These are phyloP conservation scores for Taphrorychus bicolor DNA, from an alignment of 2,888 invertebrate species.

Conservation along the genomic window DNA sequence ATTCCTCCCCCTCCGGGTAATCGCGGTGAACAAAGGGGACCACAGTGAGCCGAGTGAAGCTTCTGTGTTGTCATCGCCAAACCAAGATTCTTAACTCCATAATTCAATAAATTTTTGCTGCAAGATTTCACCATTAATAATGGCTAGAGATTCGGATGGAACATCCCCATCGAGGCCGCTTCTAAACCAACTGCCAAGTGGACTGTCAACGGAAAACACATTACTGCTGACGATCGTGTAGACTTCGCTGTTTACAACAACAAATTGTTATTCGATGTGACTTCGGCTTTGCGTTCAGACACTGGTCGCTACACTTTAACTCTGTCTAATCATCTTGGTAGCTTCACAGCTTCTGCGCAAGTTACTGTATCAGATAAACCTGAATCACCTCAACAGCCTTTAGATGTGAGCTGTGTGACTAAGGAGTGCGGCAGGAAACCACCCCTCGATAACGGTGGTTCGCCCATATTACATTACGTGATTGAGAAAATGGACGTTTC, in stretches of 20 bases:
- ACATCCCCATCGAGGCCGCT: slow-evolving; percentile 93
- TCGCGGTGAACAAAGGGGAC: slow-evolving; percentile 91
- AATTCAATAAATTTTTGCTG: slow-evolving; percentile 85
- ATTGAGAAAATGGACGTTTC: slow-evolving; percentile 98
- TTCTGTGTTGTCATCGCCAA: slow-evolving; percentile 83
- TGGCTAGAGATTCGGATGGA: slow-evolving; percentile 93
- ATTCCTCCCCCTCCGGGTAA: slow-evolving; percentile 87
- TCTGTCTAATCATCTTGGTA: slow-evolving; percentile 82
- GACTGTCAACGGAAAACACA: slow-evolving; percentile 84
- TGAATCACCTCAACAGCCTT: slow-evolving; percentile 83
- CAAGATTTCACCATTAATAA: slow-evolving; percentile 92
- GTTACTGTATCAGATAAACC: slow-evolving; percentile 88
- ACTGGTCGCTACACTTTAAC: slow-evolving; percentile 85
- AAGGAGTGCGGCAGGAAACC: slow-evolving; percentile 93
- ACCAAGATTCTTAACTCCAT: slow-evolving; percentile 89
- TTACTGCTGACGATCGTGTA: slow-evolving; percentile 74
- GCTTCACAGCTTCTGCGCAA: slow-evolving; percentile 80
- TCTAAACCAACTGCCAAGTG: slow-evolving; percentile 93
- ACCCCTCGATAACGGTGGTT: slow-evolving; percentile 93
- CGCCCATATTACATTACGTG: slow-evolving; percentile 91
- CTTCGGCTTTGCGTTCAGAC: slow-evolving; percentile 81
- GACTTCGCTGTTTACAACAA: slow-evolving; percentile 82
- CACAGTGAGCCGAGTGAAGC: slow-evolving; percentile 93
- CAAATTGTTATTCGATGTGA: slow-evolving; percentile 86
- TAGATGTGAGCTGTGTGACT: slow-evolving; percentile 82